Conservation (phyloP, 2,888 invertebrate genomes). For the Oligia strigilis region DNA sequence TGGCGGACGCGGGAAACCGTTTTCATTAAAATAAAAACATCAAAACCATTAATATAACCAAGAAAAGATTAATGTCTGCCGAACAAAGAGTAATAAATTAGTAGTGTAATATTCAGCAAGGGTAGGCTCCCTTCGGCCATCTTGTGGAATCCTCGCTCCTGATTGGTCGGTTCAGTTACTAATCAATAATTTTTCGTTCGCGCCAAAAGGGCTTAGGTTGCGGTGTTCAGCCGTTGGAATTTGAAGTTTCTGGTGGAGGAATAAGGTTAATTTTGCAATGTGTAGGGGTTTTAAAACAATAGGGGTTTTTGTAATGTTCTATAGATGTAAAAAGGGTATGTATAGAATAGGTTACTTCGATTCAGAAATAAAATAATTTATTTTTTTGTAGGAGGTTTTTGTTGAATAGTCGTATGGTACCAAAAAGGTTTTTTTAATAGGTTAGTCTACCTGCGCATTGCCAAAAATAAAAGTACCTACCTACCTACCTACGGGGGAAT, state of each 20-base stretch:
- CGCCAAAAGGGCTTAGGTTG: slow-evolving; percentile 64
- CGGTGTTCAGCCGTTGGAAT: not conserved
- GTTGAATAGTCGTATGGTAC: not conserved
- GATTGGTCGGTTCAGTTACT: slow-evolving; percentile 83
- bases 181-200: slow-evolving; percentile 81
- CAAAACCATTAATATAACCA: slow-evolving; percentile 87
- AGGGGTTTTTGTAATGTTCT: slow-evolving; percentile 26
- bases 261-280: slow-evolving; percentile 19
- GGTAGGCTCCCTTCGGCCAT: slow-evolving; percentile 87
- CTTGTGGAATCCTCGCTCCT: slow-evolving; percentile 74
- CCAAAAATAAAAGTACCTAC: not conserved
- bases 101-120: slow-evolving; percentile 82
- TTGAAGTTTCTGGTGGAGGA: not conserved
- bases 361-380: slow-evolving; percentile 4
- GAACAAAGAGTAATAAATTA: slow-evolving; percentile 90
- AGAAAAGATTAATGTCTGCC: slow-evolving; percentile 89
- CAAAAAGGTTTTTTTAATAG: not conserved
- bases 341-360: slow-evolving; percentile 6
- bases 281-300: slow-evolving; percentile 34
- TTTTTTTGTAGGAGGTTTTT: slow-evolving; percentile 1
- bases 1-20: slow-evolving; percentile 74
- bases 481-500: not conserved
- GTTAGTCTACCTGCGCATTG: not conserved
- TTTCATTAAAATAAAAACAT: slow-evolving; percentile 90
- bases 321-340: slow-evolving; percentile 19